Percentiles rank a stretch among this genome's conserved stretches.
phyloP scores from a whole-genome alignment of 2,888 invertebrate genomes.

The Beris chalybata region DNA sequence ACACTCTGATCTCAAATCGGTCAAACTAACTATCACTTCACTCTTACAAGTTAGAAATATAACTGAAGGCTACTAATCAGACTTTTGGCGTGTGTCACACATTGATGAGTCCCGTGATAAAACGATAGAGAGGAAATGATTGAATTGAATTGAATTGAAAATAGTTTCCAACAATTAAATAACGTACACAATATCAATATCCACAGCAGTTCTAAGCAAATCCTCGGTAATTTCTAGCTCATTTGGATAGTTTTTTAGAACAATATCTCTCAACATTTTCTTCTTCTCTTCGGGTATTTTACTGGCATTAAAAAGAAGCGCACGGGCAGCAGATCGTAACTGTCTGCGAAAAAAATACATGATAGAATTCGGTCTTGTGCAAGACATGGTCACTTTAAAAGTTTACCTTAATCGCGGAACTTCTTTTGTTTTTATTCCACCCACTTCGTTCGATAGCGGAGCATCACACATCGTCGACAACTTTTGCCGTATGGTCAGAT shows the following conservation, averaged over 20 bases:
- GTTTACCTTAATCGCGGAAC: conserved; percentile 50
- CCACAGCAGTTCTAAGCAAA: conserved; percentile 58
- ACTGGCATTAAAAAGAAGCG: conserved; percentile 57
- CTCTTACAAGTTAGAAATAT: too few species aligned
- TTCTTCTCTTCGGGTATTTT: conserved; percentile 60
- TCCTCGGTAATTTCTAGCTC: conserved; percentile 56
- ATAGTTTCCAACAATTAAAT: conserved; percentile 8
- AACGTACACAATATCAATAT: conserved; percentile 59
- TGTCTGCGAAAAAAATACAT: conserved; percentile 47
- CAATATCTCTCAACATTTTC: conserved; percentile 56
- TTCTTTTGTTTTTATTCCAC: conserved; percentile 50
- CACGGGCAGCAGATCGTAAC: conserved; percentile 64
- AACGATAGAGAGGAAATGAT: conserved; percentile 12
- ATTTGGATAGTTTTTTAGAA: conserved; percentile 60
- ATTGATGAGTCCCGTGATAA: conserved; percentile 17
- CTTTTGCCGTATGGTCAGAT: conserved; percentile 62
- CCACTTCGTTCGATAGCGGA: conserved; percentile 58
- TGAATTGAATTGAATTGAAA: not conserved
- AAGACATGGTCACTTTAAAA: not conserved
- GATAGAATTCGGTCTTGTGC: not conserved
- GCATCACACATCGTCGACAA: conserved; percentile 67
- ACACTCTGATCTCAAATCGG: too few species aligned
- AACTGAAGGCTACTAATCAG: too few species aligned
- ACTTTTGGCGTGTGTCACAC: too few species aligned
- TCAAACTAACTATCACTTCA: too few species aligned